Conservation (phyloP, 1,140 invertebrate species). For the Drosophila parabipectinata region DNA sequence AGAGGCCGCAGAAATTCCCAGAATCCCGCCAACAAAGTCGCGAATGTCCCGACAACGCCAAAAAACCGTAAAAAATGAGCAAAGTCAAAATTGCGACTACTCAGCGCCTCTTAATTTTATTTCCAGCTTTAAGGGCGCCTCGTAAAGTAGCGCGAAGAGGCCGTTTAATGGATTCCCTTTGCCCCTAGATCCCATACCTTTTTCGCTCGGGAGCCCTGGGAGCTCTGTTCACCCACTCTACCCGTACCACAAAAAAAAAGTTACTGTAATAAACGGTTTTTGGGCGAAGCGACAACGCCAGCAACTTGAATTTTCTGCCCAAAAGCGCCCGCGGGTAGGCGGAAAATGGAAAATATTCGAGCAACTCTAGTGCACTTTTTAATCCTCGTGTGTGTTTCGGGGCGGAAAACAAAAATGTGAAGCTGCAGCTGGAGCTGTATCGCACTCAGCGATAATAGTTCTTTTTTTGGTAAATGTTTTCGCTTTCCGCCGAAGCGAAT, state of each 20-base stretch:
- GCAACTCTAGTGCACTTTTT: slow-evolving; percentile 51
- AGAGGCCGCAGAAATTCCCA: slow-evolving; percentile 41
- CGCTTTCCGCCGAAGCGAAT: slow-evolving; percentile 8
- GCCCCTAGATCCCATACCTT: not conserved
- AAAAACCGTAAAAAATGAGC: slow-evolving; percentile 54
- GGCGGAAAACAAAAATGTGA: not conserved
- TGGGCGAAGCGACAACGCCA: slow-evolving; percentile 36
- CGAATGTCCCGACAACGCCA: slow-evolving; percentile 15
- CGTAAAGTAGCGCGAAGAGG: slow-evolving; percentile 49
- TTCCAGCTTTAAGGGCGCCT: slow-evolving; percentile 59
- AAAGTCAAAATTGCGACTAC: slow-evolving; percentile 72
- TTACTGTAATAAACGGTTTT: slow-evolving; percentile 59
- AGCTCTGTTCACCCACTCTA: not conserved
- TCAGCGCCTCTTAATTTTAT: slow-evolving; percentile 79
- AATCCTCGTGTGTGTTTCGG: slow-evolving; percentile 17
- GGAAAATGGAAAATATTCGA: slow-evolving; percentile 21
- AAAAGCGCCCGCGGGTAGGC: slow-evolving; percentile 26
- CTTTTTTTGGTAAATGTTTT: slow-evolving; percentile 29
- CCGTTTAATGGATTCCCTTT: slow-evolving; percentile 45
- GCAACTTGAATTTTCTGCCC: slow-evolving; percentile 54
- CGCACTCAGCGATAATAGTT: slow-evolving; percentile 5
- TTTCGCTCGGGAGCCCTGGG: not conserved
- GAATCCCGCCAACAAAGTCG: slow-evolving; percentile 56
- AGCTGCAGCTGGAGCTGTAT: not conserved
- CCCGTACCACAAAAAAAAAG: slow-evolving; percentile 17